phyloP scores from a whole-genome alignment of 92 coral and sea anemone species.

The Palythoa grandiflora region DNA sequence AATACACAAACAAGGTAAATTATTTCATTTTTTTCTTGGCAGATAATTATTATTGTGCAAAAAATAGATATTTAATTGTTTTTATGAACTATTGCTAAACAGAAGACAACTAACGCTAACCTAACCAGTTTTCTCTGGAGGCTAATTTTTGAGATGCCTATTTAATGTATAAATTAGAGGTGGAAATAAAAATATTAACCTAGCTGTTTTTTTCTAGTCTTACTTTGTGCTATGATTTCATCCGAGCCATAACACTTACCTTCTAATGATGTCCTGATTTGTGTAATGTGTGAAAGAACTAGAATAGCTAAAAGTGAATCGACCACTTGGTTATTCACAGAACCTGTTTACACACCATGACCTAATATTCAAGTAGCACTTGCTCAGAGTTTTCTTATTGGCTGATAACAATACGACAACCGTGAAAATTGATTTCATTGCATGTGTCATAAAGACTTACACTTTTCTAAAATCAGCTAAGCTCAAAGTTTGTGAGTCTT shows the following conservation, averaged over 20 bases:
- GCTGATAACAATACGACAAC: background rate
- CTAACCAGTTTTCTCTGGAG: no score
- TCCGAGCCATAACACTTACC: background rate
- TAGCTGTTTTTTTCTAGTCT: background rate
- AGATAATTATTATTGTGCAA: no score
- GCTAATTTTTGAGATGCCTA: no score
- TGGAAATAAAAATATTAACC: no score
- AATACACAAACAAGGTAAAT: no score
- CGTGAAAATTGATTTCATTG: background rate
- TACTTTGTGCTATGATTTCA: background rate
- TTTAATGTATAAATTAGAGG: no score
- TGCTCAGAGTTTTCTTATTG: background rate
- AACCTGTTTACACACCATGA: constrained; percentile 28
- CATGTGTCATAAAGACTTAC: background rate
- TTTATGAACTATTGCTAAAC: no score
- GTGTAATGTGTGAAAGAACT: background rate
- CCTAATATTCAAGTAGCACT: constrained; percentile 46
- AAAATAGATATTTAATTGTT: no score
- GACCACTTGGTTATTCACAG: constrained; percentile 11
- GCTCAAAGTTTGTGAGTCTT: background rate
- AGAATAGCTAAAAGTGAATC: background rate
- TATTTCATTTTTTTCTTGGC: no score
- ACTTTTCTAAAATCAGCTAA: background rate
- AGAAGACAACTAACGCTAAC: no score
- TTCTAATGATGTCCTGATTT: background rate